Evolutionary conservation across 2,888 invertebrate species (phyloP), one percentile per base, ranked within the genome.

Genomic region (Hypselothyrea guttata): DNA sequence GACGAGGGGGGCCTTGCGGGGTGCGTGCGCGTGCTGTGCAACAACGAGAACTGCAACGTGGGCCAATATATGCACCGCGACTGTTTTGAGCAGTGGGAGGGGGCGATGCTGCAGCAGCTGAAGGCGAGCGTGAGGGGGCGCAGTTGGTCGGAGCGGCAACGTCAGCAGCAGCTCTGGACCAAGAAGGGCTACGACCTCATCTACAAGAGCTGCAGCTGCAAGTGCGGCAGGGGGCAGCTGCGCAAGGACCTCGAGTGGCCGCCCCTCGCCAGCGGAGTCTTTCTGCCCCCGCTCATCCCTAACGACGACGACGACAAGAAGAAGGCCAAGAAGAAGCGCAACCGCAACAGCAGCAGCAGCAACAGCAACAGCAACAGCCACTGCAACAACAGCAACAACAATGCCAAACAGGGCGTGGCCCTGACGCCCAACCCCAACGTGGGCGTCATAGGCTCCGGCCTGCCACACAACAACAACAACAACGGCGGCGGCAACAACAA

Each of bases 131-230:
- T 97, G 45, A 91, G 98, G 30, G 97, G 98, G 2, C 92, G 98
- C 15, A 96, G 96, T 72, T 98, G 98, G 98, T 97, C 97, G 31
- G 98, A 98, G 89, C 93, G 97, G 57, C 98, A 98, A 90, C 93
- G 98, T 22, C 94, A 95, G 83, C 98, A 98, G 91, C 98, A 98
- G 90, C 91, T 98, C 58, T 98, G 98, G 98, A 97, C 98, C 54
- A 98, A 98, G 91, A 98, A 98, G 90, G 98, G 98, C 49, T 98
- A 98, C 91, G 98, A 98, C 90, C 90, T 98, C 89, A 97, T 97
- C 5, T 98, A 95, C 91, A 98, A 97, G 86, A 97, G 97, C 5
- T 98, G 98, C 91, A 95, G 95, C 34, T 98, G 98, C 91, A 95
- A 95, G 69, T 98, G 98, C 90, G 96, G 96, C 2, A 93, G 96